These are phyloP conservation scores for Chrysocyon brachyurus DNA, from an alignment of 2,797 vertebrate genomes.

Conservation along the genomic window DNA sequence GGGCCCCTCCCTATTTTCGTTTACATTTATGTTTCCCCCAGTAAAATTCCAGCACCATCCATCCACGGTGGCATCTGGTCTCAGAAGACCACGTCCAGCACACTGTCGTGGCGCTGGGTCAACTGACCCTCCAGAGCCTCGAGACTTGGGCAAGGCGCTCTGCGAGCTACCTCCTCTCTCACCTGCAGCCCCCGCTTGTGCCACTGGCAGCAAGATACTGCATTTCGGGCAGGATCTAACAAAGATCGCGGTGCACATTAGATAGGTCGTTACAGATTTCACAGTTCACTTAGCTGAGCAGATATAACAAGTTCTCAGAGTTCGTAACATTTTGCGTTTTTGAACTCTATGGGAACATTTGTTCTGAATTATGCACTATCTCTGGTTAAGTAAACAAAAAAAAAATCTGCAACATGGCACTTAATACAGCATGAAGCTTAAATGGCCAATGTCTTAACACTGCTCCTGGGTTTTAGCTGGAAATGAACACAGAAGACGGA, in stretches of 20 bases:
- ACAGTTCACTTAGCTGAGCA: neutral
- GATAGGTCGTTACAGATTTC: neutral
- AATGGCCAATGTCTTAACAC: accelerated
- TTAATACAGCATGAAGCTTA: neutral
- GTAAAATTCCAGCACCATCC: accelerated
- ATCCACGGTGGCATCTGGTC: neutral
- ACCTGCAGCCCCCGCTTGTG: neutral
- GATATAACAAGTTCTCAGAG: neutral
- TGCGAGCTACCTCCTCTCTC: too few species aligned
- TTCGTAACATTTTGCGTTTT: accelerated
- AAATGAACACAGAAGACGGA: too few species aligned
- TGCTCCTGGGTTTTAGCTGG: too few species aligned
- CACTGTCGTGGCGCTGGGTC: too few species aligned
- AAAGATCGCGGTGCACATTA: neutral
- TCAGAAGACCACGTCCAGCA: neutral
- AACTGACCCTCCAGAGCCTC: neutral
- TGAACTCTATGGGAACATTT: neutral
- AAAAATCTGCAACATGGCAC: neutral
- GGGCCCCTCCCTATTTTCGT: too few species aligned
- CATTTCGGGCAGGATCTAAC: neutral
- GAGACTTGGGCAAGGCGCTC: too few species aligned
- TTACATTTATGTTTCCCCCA: accelerated
- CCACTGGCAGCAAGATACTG: accelerated
- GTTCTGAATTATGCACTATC: neutral
- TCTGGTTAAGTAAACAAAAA: neutral